Base-by-base conservation (phyloP, 2,113 vertebrate genomes). In the Corvus cornix region DNA sequence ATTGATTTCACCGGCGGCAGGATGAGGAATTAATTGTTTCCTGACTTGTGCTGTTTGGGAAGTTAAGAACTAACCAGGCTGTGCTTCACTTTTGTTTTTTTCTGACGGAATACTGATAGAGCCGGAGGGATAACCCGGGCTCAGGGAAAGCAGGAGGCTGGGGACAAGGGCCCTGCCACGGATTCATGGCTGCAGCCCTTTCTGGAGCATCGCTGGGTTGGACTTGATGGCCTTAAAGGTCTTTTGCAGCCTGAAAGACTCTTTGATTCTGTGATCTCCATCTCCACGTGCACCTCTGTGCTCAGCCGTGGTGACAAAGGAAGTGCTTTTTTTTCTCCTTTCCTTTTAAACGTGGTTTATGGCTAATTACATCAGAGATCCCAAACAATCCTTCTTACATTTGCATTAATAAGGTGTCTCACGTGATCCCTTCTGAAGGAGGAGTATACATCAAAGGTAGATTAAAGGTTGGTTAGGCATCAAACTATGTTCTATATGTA, bases 381-480 rank as follows among this genome's bases (percentile, higher is more conserved):
- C 96, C 68, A 97, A 98, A 98, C 98, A 97, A 92, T 97, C 97
- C 97, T 98, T 96, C 97, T 97, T 98, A 97, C 95, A 98, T 98
- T 98, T 98, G 98, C 97, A 97, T 98, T 97, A 97, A 97, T 98
- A 98, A 97, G 92, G 84, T 68, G 48, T 43, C 90, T 98, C 98
- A 98, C 97, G 94, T 98, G 98, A 98, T 93, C 96, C 93, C 95
- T 16, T 14, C 39, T 84, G 96, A 97, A 98, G 97, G 95, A 97
- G 98, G 97, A 93, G 96, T 98, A 97, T 98, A 98, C 98, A 98
- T 98, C 98, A 98, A 98, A 98, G 98, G 96, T 97, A 95, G 98
- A 99, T 99, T 99, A 99, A 98, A 98, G 98, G 98, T 98, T 98
- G 98, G 98, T 98, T 98, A 98, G 98, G 98, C 98, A 99, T 98